Base-by-base conservation (phyloP, 1,140 invertebrate species). In the Ips nitidus region DNA sequence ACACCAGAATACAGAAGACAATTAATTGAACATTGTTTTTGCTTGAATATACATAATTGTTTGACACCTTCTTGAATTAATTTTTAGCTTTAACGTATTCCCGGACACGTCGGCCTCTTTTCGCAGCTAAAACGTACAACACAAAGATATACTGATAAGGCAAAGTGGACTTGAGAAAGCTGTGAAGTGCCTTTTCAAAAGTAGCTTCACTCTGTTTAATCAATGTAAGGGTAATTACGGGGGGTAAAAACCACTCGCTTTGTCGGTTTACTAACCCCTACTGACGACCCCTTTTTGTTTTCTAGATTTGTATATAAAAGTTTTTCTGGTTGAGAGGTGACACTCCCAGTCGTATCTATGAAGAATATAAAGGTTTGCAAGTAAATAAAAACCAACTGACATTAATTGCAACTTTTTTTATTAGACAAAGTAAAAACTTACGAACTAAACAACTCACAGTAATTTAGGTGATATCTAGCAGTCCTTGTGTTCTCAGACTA, bases 401-500 rank as follows among this genome's bases (percentile, higher is more conserved):
- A 22, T 22, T 22, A 22, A 22, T 22, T 22, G 22, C 22, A 22
- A 22, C 22, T 22, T 22, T 22, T 22, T 22, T 22, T 22, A 22
- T 22, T 22, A 22, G 22, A 22, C 22, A 22, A 22, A 22, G 22
- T 22, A 22, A 22, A 22, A 22, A 22, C 22, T 22, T 22, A 22
- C 22, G 22, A 22, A 22, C 22, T 22, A 22, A 22, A 22, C 22
- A 22, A 22, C 22, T 22, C 22, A 22, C 22, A 22, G 22, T 22
- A 22, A 22, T 22, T 22, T 22, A 22, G 22, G 22, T 22, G 22
- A 22, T 22, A 22, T 22, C 22, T 55, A 73, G 63, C 47, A 74
- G 6, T 43, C 66, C 56, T 42, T 66, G 64, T 22, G n/a, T 41
- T 41, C 52, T 50, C 36, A 76, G 71, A 59, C 40, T 66, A 40